Evolutionary conservation across 2,888 invertebrate genomes (phyloP).

Genomic region (Metalampra italica): DNA sequence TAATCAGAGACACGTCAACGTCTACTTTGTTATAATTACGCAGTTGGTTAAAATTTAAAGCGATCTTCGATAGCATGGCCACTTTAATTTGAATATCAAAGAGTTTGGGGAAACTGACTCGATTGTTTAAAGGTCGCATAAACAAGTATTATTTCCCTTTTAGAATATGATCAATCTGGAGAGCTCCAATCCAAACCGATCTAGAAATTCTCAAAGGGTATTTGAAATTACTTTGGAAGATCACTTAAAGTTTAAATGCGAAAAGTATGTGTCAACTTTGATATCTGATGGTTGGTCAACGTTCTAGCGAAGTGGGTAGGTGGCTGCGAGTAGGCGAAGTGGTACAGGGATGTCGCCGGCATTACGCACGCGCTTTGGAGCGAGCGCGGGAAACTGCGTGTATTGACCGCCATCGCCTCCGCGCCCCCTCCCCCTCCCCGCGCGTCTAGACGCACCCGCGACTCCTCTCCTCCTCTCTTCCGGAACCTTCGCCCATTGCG

Average conservation of each 20-base stretch:
- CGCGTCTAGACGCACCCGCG: slow-evolving; percentile 73
- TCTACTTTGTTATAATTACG: not conserved
- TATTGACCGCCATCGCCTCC: slow-evolving; percentile 62
- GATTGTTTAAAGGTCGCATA: too few species aligned
- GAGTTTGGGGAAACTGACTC: not conserved
- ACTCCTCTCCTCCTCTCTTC: slow-evolving; percentile 50
- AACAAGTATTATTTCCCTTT: too few species aligned
- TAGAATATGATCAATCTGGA: too few species aligned
- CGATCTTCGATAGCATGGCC: slow-evolving; percentile 25
- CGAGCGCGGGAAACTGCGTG: slow-evolving; percentile 75
- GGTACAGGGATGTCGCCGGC: slow-evolving; percentile 33
- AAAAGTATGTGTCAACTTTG: slow-evolving; percentile 15
- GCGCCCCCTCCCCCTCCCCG: slow-evolving; percentile 48
- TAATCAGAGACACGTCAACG: not conserved
- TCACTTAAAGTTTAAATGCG: slow-evolving; percentile 7
- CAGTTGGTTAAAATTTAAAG: slow-evolving; percentile 15
- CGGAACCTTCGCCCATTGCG: slow-evolving; percentile 72
- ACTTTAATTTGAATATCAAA: slow-evolving; percentile 39
- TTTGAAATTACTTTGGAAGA: not conserved
- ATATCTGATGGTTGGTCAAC: slow-evolving; percentile 7
- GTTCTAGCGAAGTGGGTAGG: slow-evolving; percentile 15
- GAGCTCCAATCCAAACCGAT: too few species aligned
- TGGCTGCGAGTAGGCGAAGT: slow-evolving; percentile 41
- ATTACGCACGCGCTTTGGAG: slow-evolving; percentile 66
- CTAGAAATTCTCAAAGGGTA: not conserved